These are phyloP conservation scores for Macrotus californicus DNA, from an alignment of 2,113 vertebrate species.

Conservation along the genomic window DNA sequence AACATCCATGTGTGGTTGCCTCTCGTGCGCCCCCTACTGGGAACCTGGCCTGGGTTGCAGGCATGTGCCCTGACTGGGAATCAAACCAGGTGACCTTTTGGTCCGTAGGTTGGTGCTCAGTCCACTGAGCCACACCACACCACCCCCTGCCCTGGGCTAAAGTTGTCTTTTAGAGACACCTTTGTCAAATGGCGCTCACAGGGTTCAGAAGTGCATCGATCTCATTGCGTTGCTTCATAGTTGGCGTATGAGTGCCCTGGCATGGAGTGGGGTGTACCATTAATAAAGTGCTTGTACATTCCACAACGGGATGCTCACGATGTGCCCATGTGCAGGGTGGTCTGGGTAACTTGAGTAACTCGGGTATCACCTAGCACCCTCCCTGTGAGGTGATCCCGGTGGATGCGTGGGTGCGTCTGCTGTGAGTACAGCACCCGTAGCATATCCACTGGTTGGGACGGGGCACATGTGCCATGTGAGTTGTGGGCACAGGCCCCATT, in stretches of 20 bases:
- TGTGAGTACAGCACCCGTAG: rapidly evolving
- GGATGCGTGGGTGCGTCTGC: rapidly evolving
- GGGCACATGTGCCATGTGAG: background rate
- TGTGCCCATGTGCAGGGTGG: too few species aligned
- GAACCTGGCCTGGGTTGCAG: too few species aligned
- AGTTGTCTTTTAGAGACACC: background rate
- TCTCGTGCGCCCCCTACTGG: too few species aligned
- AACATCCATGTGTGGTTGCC: too few species aligned
- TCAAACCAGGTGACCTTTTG: too few species aligned
- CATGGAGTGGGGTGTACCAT: background rate
- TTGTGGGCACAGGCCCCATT: rapidly evolving
- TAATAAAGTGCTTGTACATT: background rate
- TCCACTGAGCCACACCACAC: too few species aligned
- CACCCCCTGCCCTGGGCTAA: background rate
- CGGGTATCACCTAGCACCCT: background rate
- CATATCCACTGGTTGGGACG: background rate
- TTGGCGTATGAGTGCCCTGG: background rate
- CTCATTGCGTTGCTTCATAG: background rate
- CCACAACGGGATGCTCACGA: rapidly evolving
- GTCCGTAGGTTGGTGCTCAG: too few species aligned
- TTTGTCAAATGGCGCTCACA: background rate
- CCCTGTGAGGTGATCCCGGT: background rate
- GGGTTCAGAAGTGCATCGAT: background rate
- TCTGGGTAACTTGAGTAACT: background rate
- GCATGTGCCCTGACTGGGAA: too few species aligned